Conservation (phyloP, 2,113 vertebrate species). For the Suncus etruscus region DNA sequence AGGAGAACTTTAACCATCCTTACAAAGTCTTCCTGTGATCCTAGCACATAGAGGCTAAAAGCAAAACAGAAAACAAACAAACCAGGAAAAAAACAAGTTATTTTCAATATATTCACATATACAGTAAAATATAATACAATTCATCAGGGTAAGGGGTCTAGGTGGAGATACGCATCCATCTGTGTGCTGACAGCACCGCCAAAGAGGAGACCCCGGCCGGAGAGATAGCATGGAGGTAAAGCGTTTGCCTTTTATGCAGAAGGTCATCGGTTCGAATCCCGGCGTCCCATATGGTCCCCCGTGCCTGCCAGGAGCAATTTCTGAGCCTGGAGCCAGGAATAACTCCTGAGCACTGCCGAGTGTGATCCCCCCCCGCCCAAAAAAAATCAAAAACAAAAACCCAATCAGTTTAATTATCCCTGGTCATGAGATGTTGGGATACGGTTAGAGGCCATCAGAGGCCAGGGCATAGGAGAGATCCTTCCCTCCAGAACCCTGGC, state of each 20-base stretch:
- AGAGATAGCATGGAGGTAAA: too few species aligned
- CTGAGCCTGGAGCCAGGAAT: too few species aligned
- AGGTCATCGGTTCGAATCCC: too few species aligned
- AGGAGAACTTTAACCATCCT: slow-evolving; percentile 81
- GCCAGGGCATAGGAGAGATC: slow-evolving; percentile 46
- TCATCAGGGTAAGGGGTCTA: slow-evolving; percentile 47
- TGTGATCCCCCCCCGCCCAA: too few species aligned
- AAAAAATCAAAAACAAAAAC: too few species aligned
- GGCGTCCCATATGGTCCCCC: too few species aligned
- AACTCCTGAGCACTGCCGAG: too few species aligned
- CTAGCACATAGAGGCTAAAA: slow-evolving; percentile 81
- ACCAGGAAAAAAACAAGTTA: slow-evolving; percentile 85
- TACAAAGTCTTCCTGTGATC: slow-evolving; percentile 84
- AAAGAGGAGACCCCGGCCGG: slow-evolving; percentile 72
- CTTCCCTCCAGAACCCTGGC: slow-evolving; percentile 16
- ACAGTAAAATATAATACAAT: slow-evolving; percentile 96
- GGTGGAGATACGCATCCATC: slow-evolving; percentile 75
- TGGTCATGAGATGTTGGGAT: slow-evolving; percentile 55
- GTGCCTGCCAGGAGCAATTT: too few species aligned
- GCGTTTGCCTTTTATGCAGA: too few species aligned
- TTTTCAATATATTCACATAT: slow-evolving; percentile 98
- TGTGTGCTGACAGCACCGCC: slow-evolving; percentile 83
- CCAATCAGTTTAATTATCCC: too few species aligned
- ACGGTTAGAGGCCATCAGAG: slow-evolving; percentile 37
- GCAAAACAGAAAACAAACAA: slow-evolving; percentile 67